Base-by-base conservation (phyloP, 2,888 invertebrate genomes). In the Leptopilina drosophilae region DNA sequence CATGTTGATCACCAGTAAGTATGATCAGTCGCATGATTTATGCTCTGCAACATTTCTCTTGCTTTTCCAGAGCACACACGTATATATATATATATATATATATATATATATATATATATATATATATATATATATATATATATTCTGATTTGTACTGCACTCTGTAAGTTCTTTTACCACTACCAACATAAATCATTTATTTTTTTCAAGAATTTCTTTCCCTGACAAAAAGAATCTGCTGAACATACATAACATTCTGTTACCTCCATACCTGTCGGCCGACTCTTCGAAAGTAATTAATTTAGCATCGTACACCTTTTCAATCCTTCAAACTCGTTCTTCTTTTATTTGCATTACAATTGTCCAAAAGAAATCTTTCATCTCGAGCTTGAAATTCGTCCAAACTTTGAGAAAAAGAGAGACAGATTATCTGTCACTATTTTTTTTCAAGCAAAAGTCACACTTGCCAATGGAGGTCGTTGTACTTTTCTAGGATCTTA, bases 181-280 rank as follows among this genome's bases (percentile, higher is more conserved):
- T 56, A 73, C 73, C 73, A 53, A 56, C 73, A 73, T 73, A 73
- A 73, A 73, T 73, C 73, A 73, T 53, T 73, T 73, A 73, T 73
- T 73, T 73, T 73, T 73, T 73, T 73, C 73, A 33, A 73, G 56
- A 53, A 73, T 73, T 73, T 73, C 73, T 73, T 73, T 73, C 73
- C 69, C 73, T 73, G 73, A 33, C 73, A 73, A 73, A 73, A 73
- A 73, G 56, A 73, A 73, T 73, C 56, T 56, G 73, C 73, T 73
- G 73, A 73, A 73, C 73, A 73, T 73, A 73, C 73, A 73, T 73
- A 73, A 73, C 73, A 73, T 73, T 73, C 73, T 56, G 73, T 73
- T 73, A 56, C 73, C 56, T 73, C 73, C 73, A 73, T 73, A 73
- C 73, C 73, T 73, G 73, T 73, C 73, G 73, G 56, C 53, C 40